Evolutionary conservation across 2,888 invertebrate genomes (phyloP).

Genomic region (Caenorhabditis virilis): DNA sequence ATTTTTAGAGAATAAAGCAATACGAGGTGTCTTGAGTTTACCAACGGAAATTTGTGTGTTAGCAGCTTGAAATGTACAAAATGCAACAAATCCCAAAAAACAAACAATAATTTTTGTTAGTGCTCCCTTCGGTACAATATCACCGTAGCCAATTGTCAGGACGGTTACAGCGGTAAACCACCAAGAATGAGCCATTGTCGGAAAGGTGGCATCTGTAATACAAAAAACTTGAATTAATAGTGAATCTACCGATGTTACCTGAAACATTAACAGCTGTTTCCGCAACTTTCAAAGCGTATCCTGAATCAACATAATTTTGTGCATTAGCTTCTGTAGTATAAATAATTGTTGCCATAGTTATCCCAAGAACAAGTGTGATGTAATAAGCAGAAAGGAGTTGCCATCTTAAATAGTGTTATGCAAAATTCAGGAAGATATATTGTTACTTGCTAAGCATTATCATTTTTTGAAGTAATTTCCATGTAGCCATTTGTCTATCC

Average conservation of each 20-base stretch:
- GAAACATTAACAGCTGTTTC: no score
- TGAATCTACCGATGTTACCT: no score
- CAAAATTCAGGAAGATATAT: neutral
- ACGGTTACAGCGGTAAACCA: slow-evolving; percentile 62
- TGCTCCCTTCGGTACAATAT: slow-evolving; percentile 56
- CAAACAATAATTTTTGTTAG: slow-evolving; percentile 58
- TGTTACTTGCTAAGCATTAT: slow-evolving; percentile 45
- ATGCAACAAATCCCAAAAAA: slow-evolving; percentile 53
- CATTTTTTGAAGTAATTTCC: slow-evolving; percentile 55
- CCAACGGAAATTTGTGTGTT: slow-evolving; percentile 61
- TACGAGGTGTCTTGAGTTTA: no score
- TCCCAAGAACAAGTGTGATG: slow-evolving; percentile 52
- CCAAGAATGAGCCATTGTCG: slow-evolving; percentile 54
- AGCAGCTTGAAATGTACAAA: slow-evolving; percentile 58
- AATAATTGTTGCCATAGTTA: slow-evolving; percentile 46
- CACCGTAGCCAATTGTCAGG: slow-evolving; percentile 59
- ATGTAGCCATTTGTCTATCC: slow-evolving; percentile 60
- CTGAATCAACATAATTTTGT: slow-evolving; percentile 23
- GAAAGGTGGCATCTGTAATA: slow-evolving; percentile 34
- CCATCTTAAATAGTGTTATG: slow-evolving; percentile 24
- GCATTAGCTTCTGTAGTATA: slow-evolving; percentile 46
- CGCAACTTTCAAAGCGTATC: no score
- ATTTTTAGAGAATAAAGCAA: no score
- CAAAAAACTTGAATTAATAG: no score
- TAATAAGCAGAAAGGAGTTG: slow-evolving; percentile 57